Evolutionary conservation across 2,797 vertebrate genomes (phyloP).

Genomic region (Cyprinella venusta): DNA sequence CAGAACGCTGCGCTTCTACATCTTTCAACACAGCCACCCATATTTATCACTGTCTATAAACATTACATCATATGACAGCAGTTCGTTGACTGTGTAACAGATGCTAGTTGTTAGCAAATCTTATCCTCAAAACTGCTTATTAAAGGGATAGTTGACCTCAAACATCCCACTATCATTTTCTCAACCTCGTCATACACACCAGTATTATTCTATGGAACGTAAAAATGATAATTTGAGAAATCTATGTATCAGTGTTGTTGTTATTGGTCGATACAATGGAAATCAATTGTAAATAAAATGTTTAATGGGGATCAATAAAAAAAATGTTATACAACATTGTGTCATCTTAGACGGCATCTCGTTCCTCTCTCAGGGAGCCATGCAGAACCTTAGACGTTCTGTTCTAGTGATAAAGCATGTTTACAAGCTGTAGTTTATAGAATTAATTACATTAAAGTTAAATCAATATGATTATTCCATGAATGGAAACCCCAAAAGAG

Average conservation of each 20-base stretch:
- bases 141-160: not conserved
- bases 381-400: too few relatives aligned
- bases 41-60: constrained; percentile 38
- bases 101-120: constrained; percentile 32
- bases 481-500: not conserved
- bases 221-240: not conserved
- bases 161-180: not conserved
- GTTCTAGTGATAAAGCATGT: not conserved
- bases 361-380: too few relatives aligned
- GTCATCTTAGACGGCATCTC: rapidly evolving
- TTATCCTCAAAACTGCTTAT: constrained; percentile 49
- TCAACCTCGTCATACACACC: not conserved
- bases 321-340: too few relatives aligned
- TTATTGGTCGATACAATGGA: too few relatives aligned
- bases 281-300: too few relatives aligned
- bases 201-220: not conserved
- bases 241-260: too few relatives aligned
- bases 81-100: constrained; percentile 53
- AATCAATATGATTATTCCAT: not conserved
- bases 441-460: too few relatives aligned
- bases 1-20: constrained; percentile 46
- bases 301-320: too few relatives aligned
- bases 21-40: constrained; percentile 45
- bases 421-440: not conserved
- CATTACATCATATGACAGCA: constrained; percentile 42